phyloP scores from a whole-genome alignment of 2,113 vertebrate species.

The Phocoena sinus region DNA sequence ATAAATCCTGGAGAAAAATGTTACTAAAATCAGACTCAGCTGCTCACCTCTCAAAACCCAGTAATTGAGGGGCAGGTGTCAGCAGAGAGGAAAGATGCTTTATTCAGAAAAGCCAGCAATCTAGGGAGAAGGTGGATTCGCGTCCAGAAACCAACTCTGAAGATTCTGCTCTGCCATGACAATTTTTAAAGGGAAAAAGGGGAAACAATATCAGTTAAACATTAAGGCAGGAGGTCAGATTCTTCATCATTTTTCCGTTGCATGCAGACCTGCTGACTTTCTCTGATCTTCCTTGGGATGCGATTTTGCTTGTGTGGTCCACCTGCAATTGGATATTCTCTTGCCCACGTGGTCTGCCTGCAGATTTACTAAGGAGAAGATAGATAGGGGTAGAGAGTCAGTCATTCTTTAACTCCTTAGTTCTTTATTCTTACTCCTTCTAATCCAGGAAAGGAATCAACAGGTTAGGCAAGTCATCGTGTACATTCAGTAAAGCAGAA shows the following conservation, averaged over 20 bases:
- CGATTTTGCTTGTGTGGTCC: background rate
- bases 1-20: background rate
- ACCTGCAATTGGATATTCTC: background rate
- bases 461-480: background rate
- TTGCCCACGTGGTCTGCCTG: background rate
- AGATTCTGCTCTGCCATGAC: background rate
- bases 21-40: background rate
- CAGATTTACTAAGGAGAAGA: background rate
- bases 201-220: background rate
- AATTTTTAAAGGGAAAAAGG: background rate
- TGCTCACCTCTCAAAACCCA: background rate
- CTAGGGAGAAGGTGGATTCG: background rate
- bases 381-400: background rate
- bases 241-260: background rate
- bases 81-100: background rate
- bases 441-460: background rate
- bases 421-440: background rate
- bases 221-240: background rate
- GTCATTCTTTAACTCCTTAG: background rate
- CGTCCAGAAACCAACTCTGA: background rate
- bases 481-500: background rate
- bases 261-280: background rate
- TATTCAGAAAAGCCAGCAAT: background rate
- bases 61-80: background rate
- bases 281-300: background rate